Evolutionary conservation across 2,888 invertebrate genomes (phyloP).

Genomic region (Capitulum mitella): DNA sequence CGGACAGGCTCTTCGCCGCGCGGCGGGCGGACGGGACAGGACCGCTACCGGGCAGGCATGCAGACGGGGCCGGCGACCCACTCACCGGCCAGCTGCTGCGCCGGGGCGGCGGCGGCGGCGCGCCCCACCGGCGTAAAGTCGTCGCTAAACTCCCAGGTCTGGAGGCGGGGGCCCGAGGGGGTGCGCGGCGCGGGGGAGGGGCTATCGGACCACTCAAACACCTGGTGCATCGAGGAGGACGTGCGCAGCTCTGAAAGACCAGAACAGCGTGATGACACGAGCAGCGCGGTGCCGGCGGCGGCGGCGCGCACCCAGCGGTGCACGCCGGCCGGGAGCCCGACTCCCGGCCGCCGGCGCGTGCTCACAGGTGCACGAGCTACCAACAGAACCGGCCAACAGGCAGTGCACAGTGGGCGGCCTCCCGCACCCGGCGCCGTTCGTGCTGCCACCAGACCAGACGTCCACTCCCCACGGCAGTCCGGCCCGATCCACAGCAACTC

Average conservation of each 20-base stretch:
- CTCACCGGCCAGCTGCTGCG: slow-evolving; percentile 33
- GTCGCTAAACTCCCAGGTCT: slow-evolving; percentile 63
- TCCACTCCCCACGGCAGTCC: too few relatives aligned
- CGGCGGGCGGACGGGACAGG: too few relatives aligned
- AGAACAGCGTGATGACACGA: background rate
- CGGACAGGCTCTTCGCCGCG: too few relatives aligned
- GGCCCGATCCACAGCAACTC: too few relatives aligned
- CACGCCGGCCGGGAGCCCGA: too few relatives aligned
- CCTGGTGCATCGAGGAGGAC: slow-evolving; percentile 45
- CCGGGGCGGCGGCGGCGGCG: slow-evolving; percentile 41
- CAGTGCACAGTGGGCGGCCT: too few relatives aligned
- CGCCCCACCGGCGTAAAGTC: slow-evolving; percentile 76
- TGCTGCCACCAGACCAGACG: too few relatives aligned
- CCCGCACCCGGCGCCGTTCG: too few relatives aligned
- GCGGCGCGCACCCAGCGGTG: too few relatives aligned
- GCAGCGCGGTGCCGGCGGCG: background rate
- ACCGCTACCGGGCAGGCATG: slow-evolving; percentile 42
- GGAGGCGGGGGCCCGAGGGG: slow-evolving; percentile 55
- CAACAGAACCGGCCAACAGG: slow-evolving; percentile 50
- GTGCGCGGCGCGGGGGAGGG: background rate
- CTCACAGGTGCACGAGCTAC: slow-evolving; percentile 33
- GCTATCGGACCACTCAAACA: slow-evolving; percentile 43
- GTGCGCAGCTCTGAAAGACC: slow-evolving; percentile 41
- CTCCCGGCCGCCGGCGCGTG: too few relatives aligned
- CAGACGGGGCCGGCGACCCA: slow-evolving; percentile 36